These are phyloP conservation scores for Andrena marginata DNA, from an alignment of 2,888 invertebrate species.

Conservation along the genomic window DNA sequence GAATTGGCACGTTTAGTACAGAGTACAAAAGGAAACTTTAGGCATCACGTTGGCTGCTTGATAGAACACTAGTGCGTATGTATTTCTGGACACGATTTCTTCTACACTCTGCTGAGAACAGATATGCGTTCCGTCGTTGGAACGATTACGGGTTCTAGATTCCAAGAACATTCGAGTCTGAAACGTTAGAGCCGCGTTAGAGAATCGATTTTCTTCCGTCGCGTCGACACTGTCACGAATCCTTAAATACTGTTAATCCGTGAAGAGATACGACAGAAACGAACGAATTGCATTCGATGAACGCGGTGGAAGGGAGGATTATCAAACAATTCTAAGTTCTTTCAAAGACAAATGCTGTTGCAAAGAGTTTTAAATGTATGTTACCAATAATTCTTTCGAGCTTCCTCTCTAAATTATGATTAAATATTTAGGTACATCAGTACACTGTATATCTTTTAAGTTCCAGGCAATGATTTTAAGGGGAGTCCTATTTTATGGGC, in stretches of 20 bases:
- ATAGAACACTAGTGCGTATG: constrained; percentile 43
- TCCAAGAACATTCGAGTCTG: not conserved
- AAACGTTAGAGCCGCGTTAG: constrained; percentile 22
- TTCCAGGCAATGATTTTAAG: no score
- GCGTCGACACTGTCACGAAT: constrained; percentile 54
- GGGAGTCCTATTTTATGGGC: no score
- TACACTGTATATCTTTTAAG: no score
- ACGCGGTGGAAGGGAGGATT: not conserved
- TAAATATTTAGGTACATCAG: no score
- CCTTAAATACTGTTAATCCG: constrained; percentile 6
- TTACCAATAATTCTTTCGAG: no score
- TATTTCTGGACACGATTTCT: constrained; percentile 35
- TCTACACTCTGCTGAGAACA: constrained; percentile 2
- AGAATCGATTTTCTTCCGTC: constrained; percentile 45
- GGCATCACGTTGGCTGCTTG: constrained; percentile 49
- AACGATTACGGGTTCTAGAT: constrained; percentile 3
- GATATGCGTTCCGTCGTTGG: not conserved
- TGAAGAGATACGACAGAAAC: not conserved
- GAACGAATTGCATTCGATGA: not conserved
- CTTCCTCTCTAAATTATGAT: no score
- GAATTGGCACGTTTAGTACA: constrained; percentile 38
- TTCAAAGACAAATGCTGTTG: not conserved
- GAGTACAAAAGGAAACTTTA: constrained; percentile 33
- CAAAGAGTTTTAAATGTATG: no score
- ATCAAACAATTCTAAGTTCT: not conserved